These are phyloP conservation scores for Merodon equestris DNA, from an alignment of 2,888 invertebrate species.

Conservation along the genomic window DNA sequence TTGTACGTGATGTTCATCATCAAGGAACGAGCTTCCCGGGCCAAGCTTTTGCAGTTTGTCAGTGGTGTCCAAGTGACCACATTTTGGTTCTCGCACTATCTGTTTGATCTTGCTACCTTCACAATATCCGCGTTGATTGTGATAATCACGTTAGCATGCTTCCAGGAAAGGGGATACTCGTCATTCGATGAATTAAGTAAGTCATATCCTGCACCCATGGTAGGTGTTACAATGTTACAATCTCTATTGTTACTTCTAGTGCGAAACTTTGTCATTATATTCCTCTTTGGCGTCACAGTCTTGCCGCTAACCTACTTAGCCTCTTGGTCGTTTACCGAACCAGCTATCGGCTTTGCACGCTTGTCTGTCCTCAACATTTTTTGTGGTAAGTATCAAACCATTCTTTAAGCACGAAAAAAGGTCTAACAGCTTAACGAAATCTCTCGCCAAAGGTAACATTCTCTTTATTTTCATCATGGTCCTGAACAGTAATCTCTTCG, in stretches of 20 bases:
- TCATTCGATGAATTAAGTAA: slow-evolving; percentile 71
- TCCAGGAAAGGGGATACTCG: slow-evolving; percentile 82
- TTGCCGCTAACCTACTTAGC: slow-evolving; percentile 85
- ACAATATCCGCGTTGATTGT: slow-evolving; percentile 84
- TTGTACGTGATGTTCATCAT: slow-evolving; percentile 83
- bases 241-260: slow-evolving; percentile 54
- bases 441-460: slow-evolving; percentile 83
- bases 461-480: slow-evolving; percentile 86
- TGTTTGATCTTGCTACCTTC: slow-evolving; percentile 81
- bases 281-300: slow-evolving; percentile 85
- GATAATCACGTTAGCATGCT: slow-evolving; percentile 82
- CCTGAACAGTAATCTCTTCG: slow-evolving; percentile 82
- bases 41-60: slow-evolving; percentile 88
- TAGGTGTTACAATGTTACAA: too few species aligned
- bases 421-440: too few species aligned
- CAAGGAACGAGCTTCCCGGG: slow-evolving; percentile 85
- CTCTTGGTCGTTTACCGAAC: slow-evolving; percentile 85
- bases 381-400: slow-evolving; percentile 80
- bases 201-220: too few species aligned
- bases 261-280: slow-evolving; percentile 82
- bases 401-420: too few species aligned
- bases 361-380: slow-evolving; percentile 86
- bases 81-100: slow-evolving; percentile 85
- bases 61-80: slow-evolving; percentile 85
- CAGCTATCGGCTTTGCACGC: slow-evolving; percentile 87